These are phyloP conservation scores for Nesoenas mayeri DNA, from an alignment of 2,113 vertebrate species.

Conservation along the genomic window DNA sequence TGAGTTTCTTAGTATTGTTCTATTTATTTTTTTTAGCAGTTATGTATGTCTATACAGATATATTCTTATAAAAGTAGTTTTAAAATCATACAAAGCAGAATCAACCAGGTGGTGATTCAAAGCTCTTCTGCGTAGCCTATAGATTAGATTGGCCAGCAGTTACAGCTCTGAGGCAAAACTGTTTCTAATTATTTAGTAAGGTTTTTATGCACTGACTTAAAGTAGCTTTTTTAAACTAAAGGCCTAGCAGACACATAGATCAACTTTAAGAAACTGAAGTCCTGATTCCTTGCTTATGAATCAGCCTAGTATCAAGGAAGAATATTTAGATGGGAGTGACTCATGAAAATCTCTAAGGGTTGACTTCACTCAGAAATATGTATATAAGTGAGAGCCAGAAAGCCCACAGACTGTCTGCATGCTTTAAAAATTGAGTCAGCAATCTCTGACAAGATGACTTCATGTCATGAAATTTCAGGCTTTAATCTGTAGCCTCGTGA, in stretches of 20 bases:
- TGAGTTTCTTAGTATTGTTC: not conserved
- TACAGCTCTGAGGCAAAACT: not conserved
- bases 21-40: not conserved
- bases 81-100: not conserved
- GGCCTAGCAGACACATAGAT: not conserved
- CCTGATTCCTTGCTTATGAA: not conserved
- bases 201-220: not conserved
- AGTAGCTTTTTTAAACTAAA: not conserved
- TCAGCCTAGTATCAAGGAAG: not conserved
- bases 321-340: conserved; percentile 15
- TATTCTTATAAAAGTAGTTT: not conserved
- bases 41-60: not conserved
- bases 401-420: not conserved
- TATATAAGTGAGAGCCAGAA: not conserved
- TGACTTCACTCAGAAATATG: not conserved
- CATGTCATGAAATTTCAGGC: not conserved
- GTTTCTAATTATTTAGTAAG: not conserved
- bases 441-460: not conserved
- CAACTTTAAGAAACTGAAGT: not conserved
- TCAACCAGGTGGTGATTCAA: not conserved
- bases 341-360: not conserved
- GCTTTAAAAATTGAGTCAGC: conserved; percentile 30
- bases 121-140: not conserved
- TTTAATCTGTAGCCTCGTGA: not conserved
- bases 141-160: not conserved